Percentiles rank a stretch among this genome's conserved stretches.
phyloP scores from a whole-genome alignment of 2,113 vertebrate genomes.

The Toxotes jaculatrix region DNA sequence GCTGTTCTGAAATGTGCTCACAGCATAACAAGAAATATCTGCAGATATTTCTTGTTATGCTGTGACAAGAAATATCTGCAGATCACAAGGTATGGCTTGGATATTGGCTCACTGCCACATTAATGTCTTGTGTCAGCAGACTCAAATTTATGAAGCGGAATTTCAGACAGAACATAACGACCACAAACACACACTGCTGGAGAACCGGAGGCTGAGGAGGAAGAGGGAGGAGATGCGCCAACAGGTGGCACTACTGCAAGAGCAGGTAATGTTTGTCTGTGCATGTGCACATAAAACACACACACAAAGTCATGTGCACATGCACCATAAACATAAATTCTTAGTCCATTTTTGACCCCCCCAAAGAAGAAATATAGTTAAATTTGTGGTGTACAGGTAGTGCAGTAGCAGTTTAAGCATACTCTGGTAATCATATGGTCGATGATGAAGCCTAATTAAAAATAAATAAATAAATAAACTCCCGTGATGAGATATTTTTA shows the following conservation, averaged over 20 bases:
- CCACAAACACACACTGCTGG: conserved; percentile 83
- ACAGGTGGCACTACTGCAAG: conserved; percentile 85
- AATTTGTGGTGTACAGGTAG: neutral
- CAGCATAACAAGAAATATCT: neutral
- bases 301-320: neutral
- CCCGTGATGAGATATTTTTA: neutral
- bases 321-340: neutral
- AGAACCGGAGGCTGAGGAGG: conserved; percentile 83
- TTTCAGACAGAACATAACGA: conserved; percentile 84
- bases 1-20: neutral
- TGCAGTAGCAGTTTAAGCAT: neutral
- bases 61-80: conserved; percentile 9
- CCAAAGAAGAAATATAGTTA: neutral
- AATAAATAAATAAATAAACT: too few species aligned
- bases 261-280: conserved; percentile 81
- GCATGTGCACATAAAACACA: neutral
- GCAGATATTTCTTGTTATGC: too few species aligned
- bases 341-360: neutral
- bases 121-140: conserved; percentile 75
- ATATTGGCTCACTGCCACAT: conserved; percentile 29
- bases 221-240: conserved; percentile 85
- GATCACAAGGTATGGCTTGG: conserved; percentile 18
- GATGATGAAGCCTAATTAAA: neutral
- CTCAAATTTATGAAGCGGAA: conserved; percentile 86
- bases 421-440: neutral